Conservation (phyloP, 2,888 invertebrate genomes). For the Nephrotoma flavescens region DNA sequence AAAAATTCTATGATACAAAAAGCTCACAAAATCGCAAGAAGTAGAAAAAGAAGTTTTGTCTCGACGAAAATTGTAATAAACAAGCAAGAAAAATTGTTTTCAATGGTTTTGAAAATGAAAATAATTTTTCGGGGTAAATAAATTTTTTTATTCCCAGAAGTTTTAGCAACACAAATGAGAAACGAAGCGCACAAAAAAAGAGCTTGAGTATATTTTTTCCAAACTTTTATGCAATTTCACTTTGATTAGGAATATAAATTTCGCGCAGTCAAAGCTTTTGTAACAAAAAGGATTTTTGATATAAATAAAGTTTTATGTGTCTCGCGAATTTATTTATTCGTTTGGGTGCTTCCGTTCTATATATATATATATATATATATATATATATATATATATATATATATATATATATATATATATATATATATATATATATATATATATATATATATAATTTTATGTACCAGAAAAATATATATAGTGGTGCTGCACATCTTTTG, state of each 20-base stretch:
- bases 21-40: not conserved
- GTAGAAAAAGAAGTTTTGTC: not conserved
- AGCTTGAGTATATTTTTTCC: not conserved
- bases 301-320: not conserved
- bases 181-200: not conserved
- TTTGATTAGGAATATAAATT: not conserved
- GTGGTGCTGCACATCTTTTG: no score
- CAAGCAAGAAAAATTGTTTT: not conserved
- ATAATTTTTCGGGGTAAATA: not conserved
- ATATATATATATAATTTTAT: no score
- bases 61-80: not conserved
- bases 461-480: no score
- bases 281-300: not conserved
- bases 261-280: not conserved
- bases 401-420: no score
- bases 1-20: not conserved
- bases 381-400: no score
- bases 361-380: no score
- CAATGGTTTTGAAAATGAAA: not conserved
- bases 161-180: not conserved
- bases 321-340: not conserved
- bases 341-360: not conserved
- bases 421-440: no score
- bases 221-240: not conserved
- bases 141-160: not conserved